Base-by-base conservation (phyloP, 2,797 vertebrate genomes). In the Scolopax bukidnonensis region DNA sequence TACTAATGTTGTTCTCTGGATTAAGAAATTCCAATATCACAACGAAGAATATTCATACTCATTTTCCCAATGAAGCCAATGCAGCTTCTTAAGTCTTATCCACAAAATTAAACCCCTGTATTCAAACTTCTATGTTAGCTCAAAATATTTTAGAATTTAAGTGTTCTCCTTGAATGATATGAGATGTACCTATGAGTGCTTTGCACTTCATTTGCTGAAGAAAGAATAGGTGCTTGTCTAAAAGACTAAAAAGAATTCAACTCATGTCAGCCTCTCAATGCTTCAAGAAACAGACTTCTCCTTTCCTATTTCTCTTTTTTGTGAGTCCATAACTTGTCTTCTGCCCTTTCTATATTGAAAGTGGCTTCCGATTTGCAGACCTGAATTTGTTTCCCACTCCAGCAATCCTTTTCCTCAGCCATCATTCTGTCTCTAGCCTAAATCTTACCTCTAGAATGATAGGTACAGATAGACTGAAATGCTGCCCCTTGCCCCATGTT, bases 101-200 rank as follows among this genome's bases (percentile, higher is more conserved):
- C 4, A 38, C 7, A 64, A 54, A 87, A 71, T 45, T 3, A 43
- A 83, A 41, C 3, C 3, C 15, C 9, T 11, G 2, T 25, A 43
- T 59, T 47, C 19, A 59, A 86, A 75, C 6, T 24, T 50, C 19
- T 33, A 23, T 4, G 8, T 71, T 45, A 71, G 12, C 25, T 78
- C 24, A 63, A 79, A 73, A 17, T 1, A 3, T 53, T 20, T 32
- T 12, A 30, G 27, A 67, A 24, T 43, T 24, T 30, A 45, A 7
- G 1, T 78, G 21, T n/a, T 43, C 5, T 57, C 7, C 38, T 43
- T 70, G 47, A 77, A 19, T 14, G 10, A 25, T 25, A 30, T 0
- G 3, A 23, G 28, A 63, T 5, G 48, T 14, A 38, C 2, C 9
- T 21, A 12, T 0, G 2, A 5, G 8, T 43, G 51, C 6, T 84